These are phyloP conservation scores for Spea hammondii DNA, from an alignment of 2,797 vertebrate genomes.

Conservation along the genomic window DNA sequence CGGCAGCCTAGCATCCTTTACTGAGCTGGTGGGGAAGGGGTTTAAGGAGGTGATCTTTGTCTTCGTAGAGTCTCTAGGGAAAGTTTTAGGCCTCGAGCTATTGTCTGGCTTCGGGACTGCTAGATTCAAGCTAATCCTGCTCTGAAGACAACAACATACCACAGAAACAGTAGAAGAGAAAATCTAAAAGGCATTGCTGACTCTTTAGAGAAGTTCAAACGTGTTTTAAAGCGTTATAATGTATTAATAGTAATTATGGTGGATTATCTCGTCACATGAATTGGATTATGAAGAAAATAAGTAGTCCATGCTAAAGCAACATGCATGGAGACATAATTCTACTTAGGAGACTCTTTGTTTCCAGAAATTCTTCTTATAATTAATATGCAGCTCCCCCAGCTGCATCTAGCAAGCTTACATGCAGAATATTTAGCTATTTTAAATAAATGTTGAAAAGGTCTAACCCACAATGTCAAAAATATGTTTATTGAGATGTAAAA, in stretches of 20 bases:
- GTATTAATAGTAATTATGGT: slow-evolving; percentile 45
- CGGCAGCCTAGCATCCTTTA: too few relatives aligned
- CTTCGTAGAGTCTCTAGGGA: not conserved
- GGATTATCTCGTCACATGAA: slow-evolving; percentile 50
- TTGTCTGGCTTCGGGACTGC: not conserved
- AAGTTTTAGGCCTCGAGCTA: not conserved
- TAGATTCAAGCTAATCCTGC: not conserved
- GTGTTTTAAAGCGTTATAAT: slow-evolving; percentile 37
- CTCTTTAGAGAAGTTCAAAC: slow-evolving; percentile 35
- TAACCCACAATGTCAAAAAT: too few relatives aligned
- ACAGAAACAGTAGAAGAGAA: slow-evolving; percentile 8
- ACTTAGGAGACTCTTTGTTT: not conserved
- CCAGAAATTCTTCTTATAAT: too few relatives aligned
- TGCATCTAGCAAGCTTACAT: too few relatives aligned
- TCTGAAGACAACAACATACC: slow-evolving; percentile 31
- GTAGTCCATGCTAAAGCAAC: slow-evolving; percentile 41
- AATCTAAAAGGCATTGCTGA: slow-evolving; percentile 20
- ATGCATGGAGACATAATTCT: slow-evolving; percentile 28
- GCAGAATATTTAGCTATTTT: too few relatives aligned
- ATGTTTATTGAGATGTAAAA: too few relatives aligned
- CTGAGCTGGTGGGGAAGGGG: not conserved
- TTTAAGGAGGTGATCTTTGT: not conserved
- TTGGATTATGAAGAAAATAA: slow-evolving; percentile 46
- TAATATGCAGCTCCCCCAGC: too few relatives aligned
- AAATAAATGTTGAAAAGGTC: too few relatives aligned